Conservation (phyloP, 2,888 invertebrate species). For the Agrochola circellaris region DNA sequence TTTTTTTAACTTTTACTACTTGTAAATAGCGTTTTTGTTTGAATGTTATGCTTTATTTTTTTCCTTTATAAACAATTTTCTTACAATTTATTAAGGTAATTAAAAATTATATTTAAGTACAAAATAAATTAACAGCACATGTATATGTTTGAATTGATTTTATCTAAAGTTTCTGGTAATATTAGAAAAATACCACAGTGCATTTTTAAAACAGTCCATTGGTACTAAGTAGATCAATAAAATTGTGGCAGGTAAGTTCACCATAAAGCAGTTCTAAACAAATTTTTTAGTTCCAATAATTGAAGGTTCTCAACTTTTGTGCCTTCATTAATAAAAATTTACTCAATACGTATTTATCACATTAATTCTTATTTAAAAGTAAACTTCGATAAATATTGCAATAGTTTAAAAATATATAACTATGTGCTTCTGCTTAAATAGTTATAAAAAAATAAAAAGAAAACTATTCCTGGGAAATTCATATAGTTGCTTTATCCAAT, state of each 20-base stretch:
- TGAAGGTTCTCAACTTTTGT: not conserved
- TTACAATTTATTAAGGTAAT: no score
- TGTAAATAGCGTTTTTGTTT: not conserved
- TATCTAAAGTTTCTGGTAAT: no score
- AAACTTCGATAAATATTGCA: not conserved
- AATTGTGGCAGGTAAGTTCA: slow-evolving; percentile 27
- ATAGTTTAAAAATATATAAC: not conserved
- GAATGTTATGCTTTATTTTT: no score
- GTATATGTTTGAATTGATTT: not conserved
- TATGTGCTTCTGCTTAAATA: no score
- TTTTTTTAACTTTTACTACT: not conserved
- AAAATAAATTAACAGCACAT: no score
- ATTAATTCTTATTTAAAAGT: not conserved
- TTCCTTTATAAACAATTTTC: no score
- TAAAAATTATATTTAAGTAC: no score
- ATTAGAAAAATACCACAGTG: not conserved
- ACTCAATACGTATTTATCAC: not conserved
- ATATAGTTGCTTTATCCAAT: not conserved
- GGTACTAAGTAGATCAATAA: no score
- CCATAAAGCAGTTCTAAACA: not conserved
- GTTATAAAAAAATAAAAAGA: no score
- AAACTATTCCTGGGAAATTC: not conserved
- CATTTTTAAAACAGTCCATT: not conserved
- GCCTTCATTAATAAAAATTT: not conserved
- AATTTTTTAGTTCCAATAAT: not conserved